These are phyloP conservation scores for Petrocephalus zakoni DNA, from an alignment of 2,113 vertebrate species.

Conservation along the genomic window DNA sequence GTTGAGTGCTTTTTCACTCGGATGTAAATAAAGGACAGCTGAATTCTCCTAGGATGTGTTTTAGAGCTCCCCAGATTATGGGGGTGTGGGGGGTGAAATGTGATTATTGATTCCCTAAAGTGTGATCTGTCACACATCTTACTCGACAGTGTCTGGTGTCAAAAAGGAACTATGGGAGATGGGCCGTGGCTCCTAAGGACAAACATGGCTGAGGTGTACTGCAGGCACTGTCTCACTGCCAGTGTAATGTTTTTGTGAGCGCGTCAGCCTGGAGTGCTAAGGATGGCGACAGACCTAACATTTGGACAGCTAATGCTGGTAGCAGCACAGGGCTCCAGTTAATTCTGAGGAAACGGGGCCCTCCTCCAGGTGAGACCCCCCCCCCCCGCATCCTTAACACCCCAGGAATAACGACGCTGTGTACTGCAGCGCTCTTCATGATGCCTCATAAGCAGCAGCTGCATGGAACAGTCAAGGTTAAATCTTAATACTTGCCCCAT, in stretches of 20 bases:
- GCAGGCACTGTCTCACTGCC: background rate
- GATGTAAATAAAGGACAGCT: background rate
- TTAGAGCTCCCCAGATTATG: constrained; percentile 60
- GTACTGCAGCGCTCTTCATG: background rate
- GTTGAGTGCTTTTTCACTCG: background rate
- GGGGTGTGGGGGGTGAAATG: constrained; percentile 59
- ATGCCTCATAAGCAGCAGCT: constrained; percentile 16
- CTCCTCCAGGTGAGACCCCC: background rate
- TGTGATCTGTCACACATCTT: constrained; percentile 75
- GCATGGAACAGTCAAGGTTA: constrained; percentile 67
- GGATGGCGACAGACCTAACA: background rate
- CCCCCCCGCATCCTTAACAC: background rate
- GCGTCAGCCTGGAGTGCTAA: background rate
- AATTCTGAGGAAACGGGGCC: background rate
- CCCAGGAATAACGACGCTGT: background rate
- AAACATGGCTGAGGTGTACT: constrained; percentile 35
- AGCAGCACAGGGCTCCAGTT: background rate
- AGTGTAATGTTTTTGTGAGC: background rate
- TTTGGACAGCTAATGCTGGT: background rate
- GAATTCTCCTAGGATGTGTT: constrained; percentile 19
- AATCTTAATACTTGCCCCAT: constrained; percentile 74
- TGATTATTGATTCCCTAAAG: constrained; percentile 72
- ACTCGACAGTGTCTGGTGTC: constrained; percentile 68
- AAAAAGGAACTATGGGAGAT: constrained; percentile 67
- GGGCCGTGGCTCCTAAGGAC: constrained; percentile 60